These are phyloP conservation scores for Tipula vernalis DNA, from an alignment of 2,888 invertebrate genomes.

Conservation along the genomic window DNA sequence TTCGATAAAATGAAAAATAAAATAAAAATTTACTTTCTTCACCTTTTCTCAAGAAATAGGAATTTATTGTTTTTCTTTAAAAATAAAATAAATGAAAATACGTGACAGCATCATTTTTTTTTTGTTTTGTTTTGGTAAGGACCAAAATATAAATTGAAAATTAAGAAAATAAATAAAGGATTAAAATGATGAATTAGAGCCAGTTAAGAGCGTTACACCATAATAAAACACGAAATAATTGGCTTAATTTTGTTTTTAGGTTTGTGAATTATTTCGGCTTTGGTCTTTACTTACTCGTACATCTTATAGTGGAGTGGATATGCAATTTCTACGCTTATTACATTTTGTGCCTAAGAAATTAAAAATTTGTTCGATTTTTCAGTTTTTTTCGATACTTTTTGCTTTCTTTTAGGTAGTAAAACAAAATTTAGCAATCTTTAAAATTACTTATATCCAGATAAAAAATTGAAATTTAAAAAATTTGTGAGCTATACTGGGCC, in stretches of 20 bases:
- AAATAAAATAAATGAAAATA: neutral
- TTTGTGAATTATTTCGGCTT: neutral
- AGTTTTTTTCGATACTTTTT: too few relatives aligned
- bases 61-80: neutral
- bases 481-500: too few relatives aligned
- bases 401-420: too few relatives aligned
- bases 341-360: too few relatives aligned
- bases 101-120: neutral
- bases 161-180: constrained; percentile 4
- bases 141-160: neutral
- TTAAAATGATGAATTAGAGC: neutral
- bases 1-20: neutral
- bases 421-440: too few relatives aligned
- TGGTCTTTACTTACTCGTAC: too few relatives aligned
- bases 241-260: neutral
- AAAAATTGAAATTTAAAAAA: too few relatives aligned
- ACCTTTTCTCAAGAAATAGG: neutral
- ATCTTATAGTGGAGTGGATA: too few relatives aligned
- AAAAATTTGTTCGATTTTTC: too few relatives aligned
- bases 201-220: neutral
- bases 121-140: neutral
- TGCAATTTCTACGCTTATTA: too few relatives aligned
- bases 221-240: neutral
- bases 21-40: neutral
- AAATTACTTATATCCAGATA: too few relatives aligned